Percentiles rank a stretch among this genome's conserved stretches.
Evolutionary conservation across 2,888 invertebrate species (phyloP).

Genomic region (Phymatocera aterrima): DNA sequence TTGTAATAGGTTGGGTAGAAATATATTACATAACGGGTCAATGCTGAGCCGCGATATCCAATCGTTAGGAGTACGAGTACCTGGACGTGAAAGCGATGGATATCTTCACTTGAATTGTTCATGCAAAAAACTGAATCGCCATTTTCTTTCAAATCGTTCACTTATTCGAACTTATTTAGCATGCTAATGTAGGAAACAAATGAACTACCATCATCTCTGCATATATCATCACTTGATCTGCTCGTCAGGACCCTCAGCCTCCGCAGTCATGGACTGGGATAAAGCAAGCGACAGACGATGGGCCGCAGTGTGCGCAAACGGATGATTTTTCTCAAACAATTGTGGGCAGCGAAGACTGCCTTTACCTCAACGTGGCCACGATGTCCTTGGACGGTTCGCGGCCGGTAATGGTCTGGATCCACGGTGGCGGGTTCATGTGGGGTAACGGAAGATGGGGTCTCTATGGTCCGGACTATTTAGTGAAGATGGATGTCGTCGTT

Average conservation of each 20-base stretch:
- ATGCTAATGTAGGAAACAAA: too few species aligned
- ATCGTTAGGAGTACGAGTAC: too few species aligned
- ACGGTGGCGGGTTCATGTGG: constrained; percentile 47
- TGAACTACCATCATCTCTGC: too few species aligned
- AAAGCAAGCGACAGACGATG: constrained; percentile 68
- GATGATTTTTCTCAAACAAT: constrained; percentile 66
- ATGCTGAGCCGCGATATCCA: too few species aligned
- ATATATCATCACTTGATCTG: not conserved
- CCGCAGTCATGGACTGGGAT: constrained; percentile 69
- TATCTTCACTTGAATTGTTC: too few species aligned
- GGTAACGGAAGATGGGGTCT: constrained; percentile 65
- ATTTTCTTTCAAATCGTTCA: too few species aligned
- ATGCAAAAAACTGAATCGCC: too few species aligned
- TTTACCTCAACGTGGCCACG: constrained; percentile 75
- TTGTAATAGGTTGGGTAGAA: too few species aligned
- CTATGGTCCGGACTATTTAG: constrained; percentile 24
- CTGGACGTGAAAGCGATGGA: too few species aligned
- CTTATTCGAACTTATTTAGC: too few species aligned
- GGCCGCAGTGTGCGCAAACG: constrained; percentile 66
- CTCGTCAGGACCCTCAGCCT: constrained; percentile 68
- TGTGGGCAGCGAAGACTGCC: constrained; percentile 77
- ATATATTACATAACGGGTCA: too few species aligned
- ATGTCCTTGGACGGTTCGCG: constrained; percentile 55
- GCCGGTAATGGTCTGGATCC: constrained; percentile 69
- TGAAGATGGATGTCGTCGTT: constrained; percentile 19